These are phyloP conservation scores for Sylvia atricapilla DNA, from an alignment of 2,113 vertebrate genomes.

Conservation along the genomic window DNA sequence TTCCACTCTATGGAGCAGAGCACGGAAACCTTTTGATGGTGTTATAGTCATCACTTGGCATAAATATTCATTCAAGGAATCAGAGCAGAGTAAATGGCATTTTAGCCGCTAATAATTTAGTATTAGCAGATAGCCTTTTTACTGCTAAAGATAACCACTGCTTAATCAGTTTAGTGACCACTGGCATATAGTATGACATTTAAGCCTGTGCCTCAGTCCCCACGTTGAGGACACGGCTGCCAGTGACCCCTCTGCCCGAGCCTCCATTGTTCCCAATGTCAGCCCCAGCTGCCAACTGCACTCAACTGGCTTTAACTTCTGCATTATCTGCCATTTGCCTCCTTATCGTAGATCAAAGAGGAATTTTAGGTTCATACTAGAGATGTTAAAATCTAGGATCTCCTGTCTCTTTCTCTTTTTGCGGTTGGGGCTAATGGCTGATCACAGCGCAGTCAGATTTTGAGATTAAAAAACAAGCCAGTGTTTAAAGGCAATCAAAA, in stretches of 20 bases:
- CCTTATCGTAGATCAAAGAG: constrained; percentile 25
- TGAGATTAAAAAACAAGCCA: constrained; percentile 24
- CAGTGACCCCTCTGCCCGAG: not conserved
- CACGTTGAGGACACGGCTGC: not conserved
- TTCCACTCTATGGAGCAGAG: constrained; percentile 46
- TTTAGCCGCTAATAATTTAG: constrained; percentile 64
- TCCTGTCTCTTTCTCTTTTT: not conserved
- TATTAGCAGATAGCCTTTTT: constrained; percentile 68
- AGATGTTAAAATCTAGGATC: not conserved
- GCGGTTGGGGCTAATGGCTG: not conserved
- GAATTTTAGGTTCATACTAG: not conserved
- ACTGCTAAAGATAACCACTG: constrained; percentile 61
- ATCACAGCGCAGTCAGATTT: constrained; percentile 15
- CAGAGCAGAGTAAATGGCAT: constrained; percentile 71
- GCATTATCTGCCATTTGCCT: not conserved
- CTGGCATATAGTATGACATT: constrained; percentile 52
- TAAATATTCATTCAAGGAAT: constrained; percentile 72
- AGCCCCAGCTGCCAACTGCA: not conserved
- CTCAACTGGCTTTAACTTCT: not conserved
- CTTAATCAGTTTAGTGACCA: constrained; percentile 70
- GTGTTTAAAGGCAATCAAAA: constrained; percentile 42
- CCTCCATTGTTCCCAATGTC: not conserved
- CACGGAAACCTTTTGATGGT: constrained; percentile 57
- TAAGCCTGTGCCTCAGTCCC: constrained; percentile 20
- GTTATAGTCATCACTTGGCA: constrained; percentile 66